These are phyloP conservation scores for Forficula auricularia DNA, from an alignment of 1,140 invertebrate genomes.

Conservation along the genomic window DNA sequence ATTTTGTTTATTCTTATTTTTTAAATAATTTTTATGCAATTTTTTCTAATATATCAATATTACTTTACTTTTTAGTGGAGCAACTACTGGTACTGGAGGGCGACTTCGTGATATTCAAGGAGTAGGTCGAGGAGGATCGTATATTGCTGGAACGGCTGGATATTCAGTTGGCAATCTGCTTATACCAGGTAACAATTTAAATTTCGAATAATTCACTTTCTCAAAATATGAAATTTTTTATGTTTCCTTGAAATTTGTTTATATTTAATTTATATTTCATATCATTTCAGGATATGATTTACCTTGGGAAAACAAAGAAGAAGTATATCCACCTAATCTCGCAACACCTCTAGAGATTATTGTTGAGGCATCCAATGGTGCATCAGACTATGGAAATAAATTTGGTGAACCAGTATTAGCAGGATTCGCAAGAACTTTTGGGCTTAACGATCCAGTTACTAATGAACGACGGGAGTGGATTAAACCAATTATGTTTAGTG, in stretches of 20 bases:
- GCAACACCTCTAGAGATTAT: constrained; percentile 71
- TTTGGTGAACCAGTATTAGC: constrained; percentile 89
- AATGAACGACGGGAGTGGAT: constrained; percentile 76
- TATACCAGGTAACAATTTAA: constrained; percentile 51
- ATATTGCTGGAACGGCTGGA: constrained; percentile 88
- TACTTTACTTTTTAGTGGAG: constrained; percentile 56
- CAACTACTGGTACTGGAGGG: constrained; percentile 91
- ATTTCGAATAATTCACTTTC: neutral
- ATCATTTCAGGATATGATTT: constrained; percentile 51
- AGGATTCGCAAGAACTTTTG: constrained; percentile 85
- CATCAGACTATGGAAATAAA: constrained; percentile 97
- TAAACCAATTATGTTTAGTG: constrained; percentile 98
- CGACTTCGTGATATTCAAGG: constrained; percentile 86
- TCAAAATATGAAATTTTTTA: neutral
- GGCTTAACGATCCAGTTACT: constrained; percentile 39
- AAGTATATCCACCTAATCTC: constrained; percentile 74
- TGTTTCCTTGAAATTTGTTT: constrained; percentile 4
- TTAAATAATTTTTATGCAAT: no score
- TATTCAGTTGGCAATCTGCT: constrained; percentile 87
- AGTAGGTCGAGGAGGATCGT: constrained; percentile 76
- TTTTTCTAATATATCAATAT: no score
- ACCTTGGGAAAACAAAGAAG: constrained; percentile 69
- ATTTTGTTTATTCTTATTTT: no score
- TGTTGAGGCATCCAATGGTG: constrained; percentile 92
- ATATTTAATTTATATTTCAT: constrained; percentile 7